These are phyloP conservation scores for Scaptomyza polygonia DNA, from an alignment of 2,888 invertebrate species.

Conservation along the genomic window DNA sequence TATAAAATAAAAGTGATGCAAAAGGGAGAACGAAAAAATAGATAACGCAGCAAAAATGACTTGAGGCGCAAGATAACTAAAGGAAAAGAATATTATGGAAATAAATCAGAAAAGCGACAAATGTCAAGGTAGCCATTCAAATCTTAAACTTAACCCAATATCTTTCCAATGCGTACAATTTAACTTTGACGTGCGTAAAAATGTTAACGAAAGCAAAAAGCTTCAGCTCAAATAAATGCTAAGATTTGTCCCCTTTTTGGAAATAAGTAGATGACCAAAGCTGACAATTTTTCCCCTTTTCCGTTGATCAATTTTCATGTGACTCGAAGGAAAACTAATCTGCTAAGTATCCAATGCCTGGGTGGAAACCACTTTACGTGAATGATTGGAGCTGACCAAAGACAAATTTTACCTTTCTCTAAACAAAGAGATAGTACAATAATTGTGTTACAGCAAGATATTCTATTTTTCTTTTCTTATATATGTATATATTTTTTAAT, in stretches of 20 bases:
- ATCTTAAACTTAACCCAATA: neutral
- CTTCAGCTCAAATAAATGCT: conserved; percentile 4
- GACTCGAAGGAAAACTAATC: conserved; percentile 50
- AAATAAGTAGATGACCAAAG: conserved; percentile 7
- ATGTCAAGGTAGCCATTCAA: neutral
- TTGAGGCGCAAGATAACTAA: neutral
- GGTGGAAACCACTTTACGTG: conserved; percentile 49
- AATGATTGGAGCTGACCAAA: conserved; percentile 51
- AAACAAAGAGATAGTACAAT: conserved; percentile 22
- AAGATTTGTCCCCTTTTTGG: neutral
- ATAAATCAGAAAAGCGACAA: neutral
- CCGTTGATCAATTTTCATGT: conserved; percentile 67
- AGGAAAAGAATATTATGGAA: neutral
- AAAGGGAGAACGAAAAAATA: no score
- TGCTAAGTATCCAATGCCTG: conserved; percentile 23
- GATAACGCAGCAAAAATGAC: no score
- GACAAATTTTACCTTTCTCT: conserved; percentile 34
- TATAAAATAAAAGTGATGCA: no score
- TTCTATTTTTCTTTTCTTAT: neutral
- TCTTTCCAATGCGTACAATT: neutral
- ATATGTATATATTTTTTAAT: conserved; percentile 10
- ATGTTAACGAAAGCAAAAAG: conserved; percentile 5
- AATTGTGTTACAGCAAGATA: conserved; percentile 48
- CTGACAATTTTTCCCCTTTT: conserved; percentile 20
- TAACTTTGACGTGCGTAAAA: neutral